These are phyloP conservation scores for Hucho hucho DNA, from an alignment of 2,113 vertebrate species.

Conservation along the genomic window DNA sequence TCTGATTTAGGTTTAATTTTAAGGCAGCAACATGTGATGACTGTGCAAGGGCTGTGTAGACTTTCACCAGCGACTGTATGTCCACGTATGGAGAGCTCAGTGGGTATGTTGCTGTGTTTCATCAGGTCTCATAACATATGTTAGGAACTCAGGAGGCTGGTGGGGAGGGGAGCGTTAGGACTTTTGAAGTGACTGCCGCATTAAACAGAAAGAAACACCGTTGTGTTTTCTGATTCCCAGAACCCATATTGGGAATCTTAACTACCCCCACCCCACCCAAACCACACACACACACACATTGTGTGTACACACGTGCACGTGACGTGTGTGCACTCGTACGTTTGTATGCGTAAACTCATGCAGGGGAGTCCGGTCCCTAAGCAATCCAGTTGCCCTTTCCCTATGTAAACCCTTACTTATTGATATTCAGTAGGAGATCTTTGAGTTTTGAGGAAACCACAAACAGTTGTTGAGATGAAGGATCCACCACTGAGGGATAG, in stretches of 20 bases:
- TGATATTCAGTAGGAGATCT: slow-evolving; percentile 61
- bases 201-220: slow-evolving; percentile 59
- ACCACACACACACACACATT: slow-evolving; percentile 32
- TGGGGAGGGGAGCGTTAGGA: slow-evolving; percentile 54
- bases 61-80: too few species aligned
- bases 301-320: slow-evolving; percentile 56
- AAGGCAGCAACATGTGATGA: too few species aligned
- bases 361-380: slow-evolving; percentile 53
- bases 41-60: too few species aligned
- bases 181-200: slow-evolving; percentile 71
- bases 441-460: slow-evolving; percentile 47
- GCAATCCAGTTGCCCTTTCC: slow-evolving; percentile 69
- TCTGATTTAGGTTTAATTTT: too few species aligned
- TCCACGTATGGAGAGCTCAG: too few species aligned
- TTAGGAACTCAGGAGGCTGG: slow-evolving; percentile 66
- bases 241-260: slow-evolving; percentile 74
- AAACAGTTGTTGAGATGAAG: slow-evolving; percentile 61
- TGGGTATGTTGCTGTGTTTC: slow-evolving; percentile 36
- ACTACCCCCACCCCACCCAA: slow-evolving; percentile 47
- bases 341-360: slow-evolving; percentile 51
- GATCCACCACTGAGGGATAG: slow-evolving; percentile 14
- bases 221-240: slow-evolving; percentile 69
- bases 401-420: slow-evolving; percentile 58
- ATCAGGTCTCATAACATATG: slow-evolving; percentile 72
- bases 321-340: slow-evolving; percentile 43